phyloP scores from a whole-genome alignment of 2,797 vertebrate genomes.

The Gouania willdenowi region DNA sequence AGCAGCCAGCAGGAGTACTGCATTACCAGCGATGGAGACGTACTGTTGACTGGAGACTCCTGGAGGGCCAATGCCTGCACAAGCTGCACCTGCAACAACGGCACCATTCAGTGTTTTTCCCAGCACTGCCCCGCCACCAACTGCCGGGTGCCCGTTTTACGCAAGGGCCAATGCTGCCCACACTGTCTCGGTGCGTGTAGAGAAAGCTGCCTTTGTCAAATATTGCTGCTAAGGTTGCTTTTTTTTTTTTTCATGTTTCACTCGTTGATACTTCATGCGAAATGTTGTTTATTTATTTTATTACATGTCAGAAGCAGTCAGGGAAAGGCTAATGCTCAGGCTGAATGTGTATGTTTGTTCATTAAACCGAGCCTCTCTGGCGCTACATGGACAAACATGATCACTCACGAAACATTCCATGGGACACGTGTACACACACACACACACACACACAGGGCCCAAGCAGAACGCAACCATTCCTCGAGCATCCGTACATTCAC shows the following conservation, averaged over 20 bases:
- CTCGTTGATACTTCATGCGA: background rate
- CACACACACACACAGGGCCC: slow-evolving; percentile 20
- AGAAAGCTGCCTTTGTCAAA: slow-evolving; percentile 5
- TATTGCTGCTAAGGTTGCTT: background rate
- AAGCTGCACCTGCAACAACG: slow-evolving; percentile 81
- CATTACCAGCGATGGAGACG: slow-evolving; percentile 72
- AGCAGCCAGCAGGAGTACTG: slow-evolving; percentile 75
- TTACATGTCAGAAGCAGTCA: slow-evolving; percentile 13
- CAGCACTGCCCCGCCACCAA: slow-evolving; percentile 73
- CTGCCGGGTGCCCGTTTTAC: slow-evolving; percentile 79
- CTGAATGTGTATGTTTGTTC: slow-evolving; percentile 30
- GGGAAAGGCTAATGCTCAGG: slow-evolving; percentile 12
- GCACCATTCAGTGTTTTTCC: slow-evolving; percentile 80
- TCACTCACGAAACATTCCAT: slow-evolving; percentile 56
- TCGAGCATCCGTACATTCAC: slow-evolving; percentile 73
- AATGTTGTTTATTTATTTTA: slow-evolving; percentile 6
- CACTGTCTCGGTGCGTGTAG: slow-evolving; percentile 76
- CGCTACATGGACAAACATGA: slow-evolving; percentile 52
- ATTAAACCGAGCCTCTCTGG: slow-evolving; percentile 46
- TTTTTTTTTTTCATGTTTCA: background rate
- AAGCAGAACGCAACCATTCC: slow-evolving; percentile 64
- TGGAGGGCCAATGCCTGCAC: slow-evolving; percentile 81
- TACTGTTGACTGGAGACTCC: slow-evolving; percentile 76
- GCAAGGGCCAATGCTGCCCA: slow-evolving; percentile 84
- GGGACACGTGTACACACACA: slow-evolving; percentile 40